phyloP scores from a whole-genome alignment of 2,888 invertebrate species.

The Nephrotoma guestfalica region DNA sequence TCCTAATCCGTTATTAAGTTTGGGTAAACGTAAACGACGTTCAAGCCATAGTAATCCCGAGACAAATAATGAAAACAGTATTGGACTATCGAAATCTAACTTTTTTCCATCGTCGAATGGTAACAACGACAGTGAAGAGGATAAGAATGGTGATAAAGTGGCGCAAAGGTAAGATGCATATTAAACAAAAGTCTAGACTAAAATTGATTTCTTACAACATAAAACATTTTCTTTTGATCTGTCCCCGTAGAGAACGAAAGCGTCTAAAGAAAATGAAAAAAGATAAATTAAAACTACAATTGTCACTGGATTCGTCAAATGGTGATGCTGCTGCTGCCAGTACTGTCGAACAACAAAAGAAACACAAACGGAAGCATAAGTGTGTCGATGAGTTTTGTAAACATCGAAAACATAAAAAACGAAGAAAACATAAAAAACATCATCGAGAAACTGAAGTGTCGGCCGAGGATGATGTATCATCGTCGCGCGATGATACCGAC shows the following conservation, averaged over 20 bases:
- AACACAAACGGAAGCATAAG: constrained; percentile 54
- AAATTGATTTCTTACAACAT: not conserved
- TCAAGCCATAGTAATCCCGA: constrained; percentile 33
- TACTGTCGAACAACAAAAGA: constrained; percentile 16
- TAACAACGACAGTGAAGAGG: constrained; percentile 4
- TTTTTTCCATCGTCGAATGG: not conserved
- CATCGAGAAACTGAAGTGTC: constrained; percentile 23
- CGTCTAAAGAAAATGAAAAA: constrained; percentile 53
- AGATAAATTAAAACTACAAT: constrained; percentile 36
- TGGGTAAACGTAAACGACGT: constrained; percentile 61
- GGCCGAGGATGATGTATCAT: constrained; percentile 10
- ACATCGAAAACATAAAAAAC: constrained; percentile 64
- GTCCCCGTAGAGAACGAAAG: constrained; percentile 30
- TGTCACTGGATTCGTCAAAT: constrained; percentile 1
- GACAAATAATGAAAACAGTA: not conserved
- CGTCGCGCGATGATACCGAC: constrained; percentile 12
- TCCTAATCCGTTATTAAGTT: constrained; percentile 59
- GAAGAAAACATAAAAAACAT: constrained; percentile 63
- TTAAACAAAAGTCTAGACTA: not conserved
- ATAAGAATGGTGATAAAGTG: constrained; percentile 8
- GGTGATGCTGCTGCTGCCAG: constrained; percentile 13
- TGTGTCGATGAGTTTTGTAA: constrained; percentile 56
- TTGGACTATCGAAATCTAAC: not conserved
- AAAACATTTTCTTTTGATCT: not conserved
- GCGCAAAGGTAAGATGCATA: constrained; percentile 3